Percentiles rank a stretch among this genome's conserved stretches.
phyloP scores from a whole-genome alignment of 1,140 invertebrate species.

The Euura lappo region DNA sequence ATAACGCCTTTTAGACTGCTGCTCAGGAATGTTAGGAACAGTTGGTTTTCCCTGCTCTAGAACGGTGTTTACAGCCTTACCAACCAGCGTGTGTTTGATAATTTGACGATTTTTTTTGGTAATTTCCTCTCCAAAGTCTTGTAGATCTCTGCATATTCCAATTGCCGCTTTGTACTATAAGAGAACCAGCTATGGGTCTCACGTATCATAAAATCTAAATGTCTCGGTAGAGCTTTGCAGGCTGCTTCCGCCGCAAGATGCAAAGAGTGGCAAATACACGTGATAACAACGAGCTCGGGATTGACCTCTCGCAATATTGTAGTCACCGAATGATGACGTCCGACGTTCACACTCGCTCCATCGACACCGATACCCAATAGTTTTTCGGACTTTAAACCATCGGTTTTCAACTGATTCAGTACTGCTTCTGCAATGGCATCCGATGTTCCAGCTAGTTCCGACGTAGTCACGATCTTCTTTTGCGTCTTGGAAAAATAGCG shows the following conservation, averaged over 20 bases:
- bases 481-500: slow-evolving; percentile 19
- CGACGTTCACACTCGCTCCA: slow-evolving; percentile 47
- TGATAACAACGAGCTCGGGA: slow-evolving; percentile 43
- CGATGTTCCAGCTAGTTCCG: slow-evolving; percentile 33
- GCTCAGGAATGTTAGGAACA: slow-evolving; percentile 25
- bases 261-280: slow-evolving; percentile 52
- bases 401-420: slow-evolving; percentile 29
- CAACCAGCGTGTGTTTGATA: slow-evolving; percentile 28
- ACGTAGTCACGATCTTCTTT: slow-evolving; percentile 26
- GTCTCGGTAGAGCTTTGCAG: slow-evolving; percentile 40
- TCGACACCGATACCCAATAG: slow-evolving; percentile 46
- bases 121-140: slow-evolving; percentile 31
- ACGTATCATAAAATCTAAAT: slow-evolving; percentile 40
- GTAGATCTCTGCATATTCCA: slow-evolving; percentile 34
- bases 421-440: slow-evolving; percentile 35
- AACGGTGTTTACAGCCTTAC: slow-evolving; percentile 22
- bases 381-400: slow-evolving; percentile 41
- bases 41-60: slow-evolving; percentile 25
- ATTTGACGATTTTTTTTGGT: slow-evolving; percentile 27
- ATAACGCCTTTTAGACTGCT: slow-evolving; percentile 22
- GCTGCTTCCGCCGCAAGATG: slow-evolving; percentile 47
- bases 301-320: slow-evolving; percentile 31
- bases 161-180: slow-evolving; percentile 41
- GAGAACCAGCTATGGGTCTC: slow-evolving; percentile 46
- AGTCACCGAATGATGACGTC: slow-evolving; percentile 42